Conservation (phyloP, 2,797 vertebrate genomes). For the Oreochromis grahami region DNA sequence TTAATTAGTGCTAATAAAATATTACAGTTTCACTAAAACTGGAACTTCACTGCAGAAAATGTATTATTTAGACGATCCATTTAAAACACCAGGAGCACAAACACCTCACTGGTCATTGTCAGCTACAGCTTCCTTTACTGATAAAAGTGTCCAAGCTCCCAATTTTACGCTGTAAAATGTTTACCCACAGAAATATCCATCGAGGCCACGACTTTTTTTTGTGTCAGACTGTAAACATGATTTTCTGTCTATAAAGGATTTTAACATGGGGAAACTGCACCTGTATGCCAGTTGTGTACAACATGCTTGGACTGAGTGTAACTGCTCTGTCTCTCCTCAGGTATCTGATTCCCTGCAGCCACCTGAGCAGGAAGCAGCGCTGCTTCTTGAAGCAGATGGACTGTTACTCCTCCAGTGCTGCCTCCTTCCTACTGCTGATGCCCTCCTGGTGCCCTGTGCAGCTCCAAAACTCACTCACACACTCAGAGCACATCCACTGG, state of each 20-base stretch:
- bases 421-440: constrained; percentile 84
- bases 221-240: too few species aligned
- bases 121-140: background rate
- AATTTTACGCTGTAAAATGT: background rate
- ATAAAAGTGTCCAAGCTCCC: background rate
- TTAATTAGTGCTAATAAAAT: background rate
- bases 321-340: constrained; percentile 60
- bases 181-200: background rate
- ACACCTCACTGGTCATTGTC: rapidly evolving
- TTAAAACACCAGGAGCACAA: background rate
- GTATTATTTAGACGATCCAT: rapidly evolving
- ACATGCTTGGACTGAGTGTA: background rate
- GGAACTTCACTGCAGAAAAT: background rate
- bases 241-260: background rate
- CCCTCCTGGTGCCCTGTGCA: constrained; percentile 84
- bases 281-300: background rate
- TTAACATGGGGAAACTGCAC: rapidly evolving
- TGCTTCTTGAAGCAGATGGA: constrained; percentile 80
- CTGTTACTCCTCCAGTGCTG: constrained; percentile 84
- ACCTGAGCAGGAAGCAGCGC: constrained; percentile 83
- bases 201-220: too few species aligned
- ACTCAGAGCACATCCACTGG: constrained; percentile 83
- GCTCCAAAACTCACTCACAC: constrained; percentile 44
- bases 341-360: constrained; percentile 89
- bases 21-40: background rate